Evolutionary conservation across 2,797 vertebrate species (phyloP), one percentile per base, ranked within the genome.

Genomic region (Emys orbicularis): DNA sequence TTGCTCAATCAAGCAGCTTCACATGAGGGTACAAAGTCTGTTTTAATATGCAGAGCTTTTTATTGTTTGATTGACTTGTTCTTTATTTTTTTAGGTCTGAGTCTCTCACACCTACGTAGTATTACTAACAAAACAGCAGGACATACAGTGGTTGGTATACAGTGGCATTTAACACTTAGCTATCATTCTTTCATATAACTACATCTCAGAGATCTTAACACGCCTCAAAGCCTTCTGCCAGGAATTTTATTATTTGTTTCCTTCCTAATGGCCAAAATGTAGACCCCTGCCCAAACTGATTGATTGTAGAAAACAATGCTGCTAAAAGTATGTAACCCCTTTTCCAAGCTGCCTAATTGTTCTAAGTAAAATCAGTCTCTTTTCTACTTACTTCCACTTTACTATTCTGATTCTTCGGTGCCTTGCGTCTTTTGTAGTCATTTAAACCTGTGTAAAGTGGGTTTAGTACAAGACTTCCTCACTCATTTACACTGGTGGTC

Each of bases 1-100:
- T 94, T 97, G 93, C 96, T 98, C 98, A 96, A 97, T 98, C 98
- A 98, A 97, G 94, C 96, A 96, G 95, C 94, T 98, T 97, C 92
- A 81, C 93, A 91, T 96, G 89, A 96, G 95, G 91, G 92, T 94
- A 96, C 93, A 93, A 96, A 97, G 97, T 97, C 95, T 93, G 87
- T 95, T 96, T 94, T 97, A 98, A 98, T 97, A 97, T 95, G 87
- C 90, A 94, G 80, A 37, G 82, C 81, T 94, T 97, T 95, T 95
- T 90, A 96, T 95, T 95, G 87, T 94, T 97, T 97, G 97, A 96
- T 95, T 95, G 96, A 97, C 61, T 96, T 96, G 94, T 97, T 94
- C 65, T 84, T 79, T 49, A 83, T 49, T 95, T 95, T 92, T 88
- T 86, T 1, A 90, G 61, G 31, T 93, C 91, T 89, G 61, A 87